phyloP scores from a whole-genome alignment of 2,113 vertebrate species.

The Hydropotes inermis region DNA sequence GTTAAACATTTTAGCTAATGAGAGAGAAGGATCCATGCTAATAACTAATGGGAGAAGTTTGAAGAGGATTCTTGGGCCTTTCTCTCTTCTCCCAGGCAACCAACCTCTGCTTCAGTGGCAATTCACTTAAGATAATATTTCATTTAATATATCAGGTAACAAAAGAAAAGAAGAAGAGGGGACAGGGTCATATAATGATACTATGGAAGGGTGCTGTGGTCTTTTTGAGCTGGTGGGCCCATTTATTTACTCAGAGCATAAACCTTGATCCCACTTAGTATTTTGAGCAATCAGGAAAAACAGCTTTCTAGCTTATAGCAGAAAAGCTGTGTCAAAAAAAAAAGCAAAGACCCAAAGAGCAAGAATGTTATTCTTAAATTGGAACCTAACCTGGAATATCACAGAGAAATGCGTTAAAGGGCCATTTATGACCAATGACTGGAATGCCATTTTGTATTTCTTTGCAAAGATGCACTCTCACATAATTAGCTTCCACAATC shows the following conservation, averaged over 20 bases:
- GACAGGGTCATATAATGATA: background rate
- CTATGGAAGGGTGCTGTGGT: background rate
- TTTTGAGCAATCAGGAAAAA: conserved; percentile 1
- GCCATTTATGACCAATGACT: background rate
- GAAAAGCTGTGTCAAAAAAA: background rate
- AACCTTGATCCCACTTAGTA: background rate
- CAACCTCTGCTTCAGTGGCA: background rate
- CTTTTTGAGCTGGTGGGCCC: background rate
- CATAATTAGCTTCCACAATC: background rate
- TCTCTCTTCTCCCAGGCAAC: background rate
- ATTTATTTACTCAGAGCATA: background rate
- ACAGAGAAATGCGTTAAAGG: background rate
- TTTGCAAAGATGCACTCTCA: background rate
- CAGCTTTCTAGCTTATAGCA: background rate
- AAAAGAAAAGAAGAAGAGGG: background rate
- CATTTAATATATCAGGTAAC: background rate
- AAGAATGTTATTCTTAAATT: background rate
- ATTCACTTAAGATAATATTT: background rate
- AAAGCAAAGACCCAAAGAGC: background rate
- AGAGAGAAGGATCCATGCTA: background rate
- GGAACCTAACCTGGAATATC: background rate
- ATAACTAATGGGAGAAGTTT: background rate
- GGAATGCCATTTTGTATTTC: background rate
- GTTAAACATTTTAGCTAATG: background rate
- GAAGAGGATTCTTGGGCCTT: background rate